Base-by-base conservation (phyloP, 2,113 vertebrate species). In the Syrrhaptes paradoxus region DNA sequence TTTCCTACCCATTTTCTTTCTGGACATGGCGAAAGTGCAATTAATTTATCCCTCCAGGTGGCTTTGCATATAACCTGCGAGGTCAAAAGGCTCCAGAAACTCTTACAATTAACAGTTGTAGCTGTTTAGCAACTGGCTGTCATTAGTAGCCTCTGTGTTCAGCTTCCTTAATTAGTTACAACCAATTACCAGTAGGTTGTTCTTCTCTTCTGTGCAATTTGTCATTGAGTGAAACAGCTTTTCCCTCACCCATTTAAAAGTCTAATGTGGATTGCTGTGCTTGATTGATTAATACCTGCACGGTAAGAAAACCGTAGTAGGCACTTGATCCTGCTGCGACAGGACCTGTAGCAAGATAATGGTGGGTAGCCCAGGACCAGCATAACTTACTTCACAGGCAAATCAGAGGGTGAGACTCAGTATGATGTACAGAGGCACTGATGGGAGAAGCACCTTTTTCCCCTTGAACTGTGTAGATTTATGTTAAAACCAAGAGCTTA, bases 21-120 rank as follows among this genome's bases (percentile, higher is more conserved):
- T 80, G 63, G 71, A 43, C 10, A 41, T 21, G 38, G 9, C 31
- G 90, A 85, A 92, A 8, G 51, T 65, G 45, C 61, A 89, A 54
- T 85, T 96, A 79, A 87, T 94, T 95, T 83, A 77, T 94, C 87
- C 51, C 84, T 90, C 38, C 59, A 36, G 22, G 71, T 85, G 28
- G 20, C 59, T 95, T 87, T 92, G 84, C 71, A 49, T 85, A 66
- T 81, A 75, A 83, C 36, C 70, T 90, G 41, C 46, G 59, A 82
- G 65, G 77, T 95, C 71, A 85, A 95, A 91, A 90, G 78, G 34
- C 89, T 92, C 38, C 67, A 63, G 80, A 87, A 96, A 95, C 89
- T 95, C 96, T 67, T 63, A 85, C 67, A 94, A 85, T 93, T 95
- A 96, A 46, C 43, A 67, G 21, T 34, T 24, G 43, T 70, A 87